A percentile compares a stretch with the other conserved stretches of the same genome.
phyloP scores from a whole-genome alignment of 2,113 vertebrate species.

The Saimiri boliviensis region DNA sequence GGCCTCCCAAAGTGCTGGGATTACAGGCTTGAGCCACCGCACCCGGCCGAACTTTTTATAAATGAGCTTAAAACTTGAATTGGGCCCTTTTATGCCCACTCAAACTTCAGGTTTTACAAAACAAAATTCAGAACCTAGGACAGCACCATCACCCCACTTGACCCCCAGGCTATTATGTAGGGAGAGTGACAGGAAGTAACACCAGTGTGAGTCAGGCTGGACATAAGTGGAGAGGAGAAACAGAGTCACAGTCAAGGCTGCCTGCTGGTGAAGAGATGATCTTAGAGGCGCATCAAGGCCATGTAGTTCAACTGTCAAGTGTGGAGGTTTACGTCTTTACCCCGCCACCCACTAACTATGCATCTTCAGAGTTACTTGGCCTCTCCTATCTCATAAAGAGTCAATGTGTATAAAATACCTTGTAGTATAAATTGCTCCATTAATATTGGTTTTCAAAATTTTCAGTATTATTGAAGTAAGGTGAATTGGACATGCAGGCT shows the following conservation, averaged over 20 bases:
- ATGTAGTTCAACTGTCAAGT: neutral
- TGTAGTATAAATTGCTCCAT: neutral
- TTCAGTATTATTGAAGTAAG: neutral
- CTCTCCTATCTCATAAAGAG: neutral
- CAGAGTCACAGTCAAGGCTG: neutral
- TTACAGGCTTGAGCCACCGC: too few relatives aligned
- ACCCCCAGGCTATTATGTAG: neutral
- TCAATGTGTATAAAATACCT: neutral
- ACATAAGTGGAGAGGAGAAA: neutral
- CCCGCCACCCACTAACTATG: too few relatives aligned
- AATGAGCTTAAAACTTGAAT: neutral
- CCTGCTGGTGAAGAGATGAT: neutral
- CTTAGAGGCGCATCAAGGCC: neutral
- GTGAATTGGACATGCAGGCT: neutral
- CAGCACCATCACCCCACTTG: neutral
- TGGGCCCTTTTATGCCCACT: neutral
- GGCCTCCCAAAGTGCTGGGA: too few relatives aligned
- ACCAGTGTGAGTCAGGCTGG: neutral
- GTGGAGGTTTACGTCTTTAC: neutral
- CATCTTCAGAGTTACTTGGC: neutral
- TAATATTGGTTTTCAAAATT: neutral
- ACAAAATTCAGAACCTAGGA: conserved; percentile 9
- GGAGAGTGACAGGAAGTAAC: neutral
- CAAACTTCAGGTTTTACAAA: neutral
- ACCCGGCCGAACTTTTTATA: neutral